A percentile compares a stretch with the other conserved stretches of the same genome.
Conservation (phyloP, 2,113 vertebrate genomes). For the Microtus pennsylvanicus region DNA sequence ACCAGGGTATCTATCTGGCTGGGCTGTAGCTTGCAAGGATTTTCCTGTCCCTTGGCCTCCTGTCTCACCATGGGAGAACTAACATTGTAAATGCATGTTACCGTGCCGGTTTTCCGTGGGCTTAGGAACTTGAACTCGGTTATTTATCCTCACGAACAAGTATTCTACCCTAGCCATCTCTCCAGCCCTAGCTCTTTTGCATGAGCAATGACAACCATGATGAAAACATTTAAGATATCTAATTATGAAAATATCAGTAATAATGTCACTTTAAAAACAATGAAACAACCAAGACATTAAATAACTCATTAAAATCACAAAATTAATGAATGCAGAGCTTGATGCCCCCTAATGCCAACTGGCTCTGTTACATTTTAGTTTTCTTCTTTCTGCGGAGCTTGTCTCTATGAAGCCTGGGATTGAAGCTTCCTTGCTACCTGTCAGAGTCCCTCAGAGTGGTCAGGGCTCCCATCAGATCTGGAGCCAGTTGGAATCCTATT, state of each 20-base stretch:
- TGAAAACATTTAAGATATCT: neutral
- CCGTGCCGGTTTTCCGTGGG: too few relatives aligned
- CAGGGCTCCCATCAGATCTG: neutral
- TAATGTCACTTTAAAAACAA: neutral
- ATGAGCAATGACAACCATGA: neutral
- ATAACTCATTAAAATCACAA: neutral
- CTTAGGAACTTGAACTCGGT: neutral
- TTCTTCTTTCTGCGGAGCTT: neutral
- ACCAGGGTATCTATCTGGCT: too few relatives aligned
- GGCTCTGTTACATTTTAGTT: neutral
- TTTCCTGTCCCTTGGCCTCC: neutral
- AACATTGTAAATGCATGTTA: too few relatives aligned
- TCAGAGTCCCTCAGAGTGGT: neutral
- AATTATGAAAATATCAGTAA: constrained; percentile 26
- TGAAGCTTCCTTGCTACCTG: neutral
- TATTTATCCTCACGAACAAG: too few relatives aligned
- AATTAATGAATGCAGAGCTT: neutral
- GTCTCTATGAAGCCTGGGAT: neutral
- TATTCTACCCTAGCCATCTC: neutral
- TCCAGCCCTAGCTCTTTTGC: neutral
- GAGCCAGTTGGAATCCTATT: neutral
- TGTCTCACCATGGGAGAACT: neutral
- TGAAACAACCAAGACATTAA: constrained; percentile 43
- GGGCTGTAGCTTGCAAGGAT: neutral
- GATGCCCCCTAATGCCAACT: neutral